These are phyloP conservation scores for Hormaphis cornu DNA, from an alignment of 1,140 invertebrate genomes.

Conservation along the genomic window DNA sequence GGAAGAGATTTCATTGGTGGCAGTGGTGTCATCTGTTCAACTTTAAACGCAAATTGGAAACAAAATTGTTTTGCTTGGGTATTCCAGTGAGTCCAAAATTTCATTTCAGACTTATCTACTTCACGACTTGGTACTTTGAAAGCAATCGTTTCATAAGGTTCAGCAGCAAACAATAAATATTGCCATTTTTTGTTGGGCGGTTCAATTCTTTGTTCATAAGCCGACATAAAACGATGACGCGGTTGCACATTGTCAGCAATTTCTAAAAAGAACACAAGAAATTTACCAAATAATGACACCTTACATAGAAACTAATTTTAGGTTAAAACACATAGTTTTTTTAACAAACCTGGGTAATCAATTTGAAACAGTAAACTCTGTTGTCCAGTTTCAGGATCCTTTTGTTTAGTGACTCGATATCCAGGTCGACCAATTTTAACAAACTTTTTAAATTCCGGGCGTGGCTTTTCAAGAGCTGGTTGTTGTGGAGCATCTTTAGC, in stretches of 20 bases:
- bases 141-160: conserved; percentile 99
- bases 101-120: conserved; percentile 93
- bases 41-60: conserved; percentile 87
- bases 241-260: conserved; percentile 89
- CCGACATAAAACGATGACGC: conserved; percentile 99
- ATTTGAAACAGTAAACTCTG: conserved; percentile 97
- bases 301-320: neutral
- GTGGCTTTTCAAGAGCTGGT: conserved; percentile 84
- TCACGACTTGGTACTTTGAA: conserved; percentile 99
- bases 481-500: conserved; percentile 90
- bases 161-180: conserved; percentile 97
- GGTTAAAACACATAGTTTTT: too few species aligned
- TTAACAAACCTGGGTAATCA: conserved; percentile 70
- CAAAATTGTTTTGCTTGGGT: conserved; percentile 98
- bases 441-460: conserved; percentile 97
- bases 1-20: conserved; percentile 50
- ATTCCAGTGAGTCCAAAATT: conserved; percentile 99
- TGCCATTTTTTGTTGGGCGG: conserved; percentile 99
- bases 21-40: conserved; percentile 51
- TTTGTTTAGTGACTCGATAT: conserved; percentile 97
- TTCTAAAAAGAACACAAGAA: conserved; percentile 51
- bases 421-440: conserved; percentile 99
- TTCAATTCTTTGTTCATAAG: conserved; percentile 98
- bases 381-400: conserved; percentile 87
- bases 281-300: neutral